These are phyloP conservation scores for Pantherophis alleghaniensis DNA, from an alignment of 2,797 vertebrate species.

Conservation along the genomic window DNA sequence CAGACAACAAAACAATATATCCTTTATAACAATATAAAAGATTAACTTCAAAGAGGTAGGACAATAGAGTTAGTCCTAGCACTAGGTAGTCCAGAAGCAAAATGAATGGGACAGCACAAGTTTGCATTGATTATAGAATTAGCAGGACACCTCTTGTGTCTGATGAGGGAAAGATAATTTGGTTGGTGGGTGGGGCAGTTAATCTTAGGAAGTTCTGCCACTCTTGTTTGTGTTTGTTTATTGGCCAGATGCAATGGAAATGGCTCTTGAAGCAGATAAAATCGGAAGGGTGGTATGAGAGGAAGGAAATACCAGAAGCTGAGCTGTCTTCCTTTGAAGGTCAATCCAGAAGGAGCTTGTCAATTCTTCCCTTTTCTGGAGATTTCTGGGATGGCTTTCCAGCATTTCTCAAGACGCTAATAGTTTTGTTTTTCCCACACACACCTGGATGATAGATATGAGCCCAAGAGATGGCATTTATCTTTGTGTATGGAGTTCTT, in stretches of 20 bases:
- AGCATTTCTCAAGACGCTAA: not conserved
- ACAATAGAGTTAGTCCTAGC: not conserved
- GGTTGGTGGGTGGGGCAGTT: not conserved
- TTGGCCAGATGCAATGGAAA: slow-evolving; percentile 26
- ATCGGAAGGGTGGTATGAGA: slow-evolving; percentile 50
- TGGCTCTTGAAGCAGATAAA: slow-evolving; percentile 47
- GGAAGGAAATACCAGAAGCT: slow-evolving; percentile 41
- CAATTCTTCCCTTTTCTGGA: not conserved
- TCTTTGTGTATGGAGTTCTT: slow-evolving; percentile 25
- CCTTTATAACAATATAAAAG: not conserved
- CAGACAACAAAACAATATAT: not conserved
- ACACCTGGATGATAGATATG: not conserved
- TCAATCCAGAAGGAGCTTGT: not conserved
- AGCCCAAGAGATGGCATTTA: slow-evolving; percentile 18
- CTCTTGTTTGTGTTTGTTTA: not conserved
- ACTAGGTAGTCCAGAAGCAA: not conserved
- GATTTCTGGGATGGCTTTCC: not conserved
- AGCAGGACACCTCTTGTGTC: not conserved
- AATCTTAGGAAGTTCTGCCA: not conserved
- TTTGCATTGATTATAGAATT: not conserved
- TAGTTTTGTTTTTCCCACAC: not conserved
- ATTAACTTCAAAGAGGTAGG: not conserved
- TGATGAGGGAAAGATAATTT: not conserved
- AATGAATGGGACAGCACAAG: not conserved
- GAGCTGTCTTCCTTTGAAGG: slow-evolving; percentile 43